Evolutionary conservation across 2,888 invertebrate species (phyloP).

Genomic region (Pocota personata): DNA sequence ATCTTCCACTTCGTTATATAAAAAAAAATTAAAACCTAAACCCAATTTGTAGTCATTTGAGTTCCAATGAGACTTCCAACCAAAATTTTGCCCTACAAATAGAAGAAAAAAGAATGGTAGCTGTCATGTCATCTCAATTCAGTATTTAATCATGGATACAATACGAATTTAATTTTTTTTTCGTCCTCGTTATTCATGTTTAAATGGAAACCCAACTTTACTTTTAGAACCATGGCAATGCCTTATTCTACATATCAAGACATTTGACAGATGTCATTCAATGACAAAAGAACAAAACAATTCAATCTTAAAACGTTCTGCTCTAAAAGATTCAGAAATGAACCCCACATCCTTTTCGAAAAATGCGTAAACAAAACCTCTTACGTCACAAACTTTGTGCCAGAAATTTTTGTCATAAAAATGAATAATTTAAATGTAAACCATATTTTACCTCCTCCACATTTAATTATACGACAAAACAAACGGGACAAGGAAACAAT

Average conservation of each 20-base stretch:
- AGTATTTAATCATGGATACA: neutral
- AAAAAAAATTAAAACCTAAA: no score
- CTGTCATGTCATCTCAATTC: no score
- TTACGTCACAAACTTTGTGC: neutral
- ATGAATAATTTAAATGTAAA: conserved; percentile 16
- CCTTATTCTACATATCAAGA: neutral
- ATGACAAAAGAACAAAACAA: conserved; percentile 1
- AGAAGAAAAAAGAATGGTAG: no score
- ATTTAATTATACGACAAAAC: conserved; percentile 11
- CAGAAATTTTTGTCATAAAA: neutral
- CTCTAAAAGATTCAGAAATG: neutral
- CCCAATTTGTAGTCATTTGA: no score
- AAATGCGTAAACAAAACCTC: neutral
- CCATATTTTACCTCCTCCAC: conserved; percentile 11
- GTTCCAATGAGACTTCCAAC: no score
- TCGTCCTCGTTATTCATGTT: neutral
- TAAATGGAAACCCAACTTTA: neutral
- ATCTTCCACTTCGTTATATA: no score
- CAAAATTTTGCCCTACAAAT: no score
- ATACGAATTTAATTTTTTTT: neutral
- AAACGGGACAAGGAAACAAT: neutral
- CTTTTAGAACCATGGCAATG: neutral
- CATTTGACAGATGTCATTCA: conserved; percentile 15
- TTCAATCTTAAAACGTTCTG: neutral
- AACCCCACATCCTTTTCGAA: neutral